A percentile compares a stretch with the other conserved stretches of the same genome.
Evolutionary conservation across 2,797 vertebrate species (phyloP).

Genomic region (Anas bahamensis): DNA sequence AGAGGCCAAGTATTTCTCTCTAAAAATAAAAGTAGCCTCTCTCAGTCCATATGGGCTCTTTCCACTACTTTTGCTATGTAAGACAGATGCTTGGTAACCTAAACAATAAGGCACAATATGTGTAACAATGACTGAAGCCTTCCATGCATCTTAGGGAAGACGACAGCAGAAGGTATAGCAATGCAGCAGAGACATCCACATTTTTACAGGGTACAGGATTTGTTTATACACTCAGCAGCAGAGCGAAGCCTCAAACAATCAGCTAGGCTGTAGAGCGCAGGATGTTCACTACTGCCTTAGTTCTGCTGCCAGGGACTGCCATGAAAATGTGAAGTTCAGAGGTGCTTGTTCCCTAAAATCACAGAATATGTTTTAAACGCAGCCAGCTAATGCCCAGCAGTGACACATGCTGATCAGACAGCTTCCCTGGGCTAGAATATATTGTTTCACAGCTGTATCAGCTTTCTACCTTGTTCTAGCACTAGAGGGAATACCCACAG

Average conservation of each 20-base stretch:
- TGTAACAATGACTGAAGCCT: not conserved
- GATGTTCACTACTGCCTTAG: fast-evolving
- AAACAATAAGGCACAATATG: not conserved
- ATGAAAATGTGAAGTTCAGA: not conserved
- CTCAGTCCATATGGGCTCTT: not conserved
- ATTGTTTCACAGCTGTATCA: not conserved
- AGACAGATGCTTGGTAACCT: not conserved
- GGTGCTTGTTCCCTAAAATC: fast-evolving
- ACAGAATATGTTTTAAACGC: not conserved
- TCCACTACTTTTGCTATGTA: not conserved
- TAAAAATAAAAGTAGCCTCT: not conserved
- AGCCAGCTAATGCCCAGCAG: not conserved
- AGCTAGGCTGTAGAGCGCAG: not conserved
- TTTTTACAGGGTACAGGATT: not conserved
- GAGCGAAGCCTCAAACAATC: not conserved
- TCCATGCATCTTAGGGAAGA: not conserved
- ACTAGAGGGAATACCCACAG: not conserved
- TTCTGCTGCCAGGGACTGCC: not conserved
- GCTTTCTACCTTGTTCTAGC: not conserved
- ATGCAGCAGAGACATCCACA: fast-evolving
- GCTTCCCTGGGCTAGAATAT: not conserved
- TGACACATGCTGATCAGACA: too few relatives aligned
- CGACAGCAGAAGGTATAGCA: not conserved
- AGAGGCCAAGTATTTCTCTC: not conserved
- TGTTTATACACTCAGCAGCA: not conserved